Evolutionary conservation across 2,797 vertebrate genomes (phyloP).

Genomic region (Tiaroga cobitis): DNA sequence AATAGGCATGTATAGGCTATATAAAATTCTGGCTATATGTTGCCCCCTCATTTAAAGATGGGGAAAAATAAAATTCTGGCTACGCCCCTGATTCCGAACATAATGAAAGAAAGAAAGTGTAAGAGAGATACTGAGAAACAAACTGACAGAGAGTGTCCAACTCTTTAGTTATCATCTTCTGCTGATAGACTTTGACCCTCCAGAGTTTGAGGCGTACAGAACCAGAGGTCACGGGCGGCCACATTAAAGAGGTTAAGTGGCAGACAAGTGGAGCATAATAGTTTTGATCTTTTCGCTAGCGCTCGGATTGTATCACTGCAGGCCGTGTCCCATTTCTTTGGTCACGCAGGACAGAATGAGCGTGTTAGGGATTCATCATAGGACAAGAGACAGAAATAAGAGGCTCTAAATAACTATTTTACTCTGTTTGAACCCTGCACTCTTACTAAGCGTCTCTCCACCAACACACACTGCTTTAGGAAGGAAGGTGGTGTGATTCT

Average conservation of each 20-base stretch:
- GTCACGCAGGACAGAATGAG: not conserved
- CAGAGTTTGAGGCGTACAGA: too few species aligned
- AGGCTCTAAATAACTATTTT: conserved; percentile 1
- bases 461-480: not conserved
- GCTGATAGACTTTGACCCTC: not conserved
- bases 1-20: too few species aligned
- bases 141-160: not conserved
- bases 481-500: not conserved
- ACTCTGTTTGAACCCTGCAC: not conserved
- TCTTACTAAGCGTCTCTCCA: not conserved
- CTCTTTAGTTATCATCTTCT: not conserved
- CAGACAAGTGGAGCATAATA: not conserved
- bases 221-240: not conserved
- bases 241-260: not conserved
- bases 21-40: too few species aligned
- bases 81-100: too few species aligned
- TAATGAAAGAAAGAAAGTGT: not conserved
- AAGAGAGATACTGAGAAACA: not conserved
- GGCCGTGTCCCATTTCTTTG: conserved; percentile 8
- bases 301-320: not conserved
- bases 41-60: too few species aligned
- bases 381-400: not conserved
- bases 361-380: conserved; percentile 13
- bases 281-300: not conserved
- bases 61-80: too few species aligned